Base-by-base conservation (phyloP, 2,113 vertebrate species). In the Herpailurus yagouaroundi region DNA sequence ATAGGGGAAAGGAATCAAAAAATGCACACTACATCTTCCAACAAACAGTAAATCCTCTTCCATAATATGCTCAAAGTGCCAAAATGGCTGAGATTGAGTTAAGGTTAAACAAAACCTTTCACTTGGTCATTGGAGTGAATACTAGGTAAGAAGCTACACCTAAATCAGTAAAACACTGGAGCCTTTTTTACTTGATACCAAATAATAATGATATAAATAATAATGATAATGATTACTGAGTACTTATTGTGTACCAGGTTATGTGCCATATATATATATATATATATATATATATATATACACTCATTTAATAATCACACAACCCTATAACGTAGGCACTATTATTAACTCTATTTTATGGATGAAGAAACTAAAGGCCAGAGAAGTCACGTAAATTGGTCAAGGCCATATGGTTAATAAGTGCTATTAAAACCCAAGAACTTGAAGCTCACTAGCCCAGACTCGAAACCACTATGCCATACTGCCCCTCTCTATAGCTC, bases 21-120 rank as follows among this genome's bases (percentile, higher is more conserved):
- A 76, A n/a, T 50, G 3, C 21, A 90, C 50, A 74, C 23, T 14
- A 94, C 18, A 2, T 80, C 23, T 38, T 95, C 14, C 45, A 89
- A 83, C 21, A 96, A 10, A 83, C 38, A 91, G 10, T 25, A 97
- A 92, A 63, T 92, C 36, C 14, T 96, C 81, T 94, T 95, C 52
- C 12, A 86, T 60, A 74, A 69, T 82, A 89, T 81, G 64, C 27
- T 88, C 50, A 89, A 88, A 77, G 80, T 93, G 10, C 16, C 85
- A 94, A 95, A 94, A 91, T 71, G 45, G 48, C 69, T 57, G 95
- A 92, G 95, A 11, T 13, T 69, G 48, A 97, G 27, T 92, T 90
- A 85, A 95, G 18, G 77, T 90, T 55, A 92, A 88, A 48, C 45
- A 94, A 95, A 95, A 94, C 1, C 13, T 93, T 80, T 83, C 31